These are phyloP conservation scores for Clarias platycephalus DNA, from an alignment of 2,797 vertebrate species.

Conservation along the genomic window DNA sequence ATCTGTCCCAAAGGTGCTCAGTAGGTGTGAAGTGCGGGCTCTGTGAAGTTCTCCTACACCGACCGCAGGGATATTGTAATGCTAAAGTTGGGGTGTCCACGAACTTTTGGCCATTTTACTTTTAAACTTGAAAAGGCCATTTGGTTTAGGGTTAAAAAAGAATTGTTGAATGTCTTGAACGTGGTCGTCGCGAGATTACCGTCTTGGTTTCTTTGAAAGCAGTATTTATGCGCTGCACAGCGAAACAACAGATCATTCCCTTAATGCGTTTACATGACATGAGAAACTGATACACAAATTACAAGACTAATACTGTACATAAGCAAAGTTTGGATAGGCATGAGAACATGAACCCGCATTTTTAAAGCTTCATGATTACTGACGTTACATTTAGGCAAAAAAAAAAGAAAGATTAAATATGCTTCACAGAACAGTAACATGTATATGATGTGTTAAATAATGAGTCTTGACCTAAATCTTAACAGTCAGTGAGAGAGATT, in stretches of 20 bases:
- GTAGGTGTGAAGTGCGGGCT: not conserved
- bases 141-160: not conserved
- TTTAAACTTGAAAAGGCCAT: not conserved
- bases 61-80: too few relatives aligned
- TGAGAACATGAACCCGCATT: not conserved
- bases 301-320: not conserved
- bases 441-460: not conserved
- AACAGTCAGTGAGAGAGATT: not conserved
- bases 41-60: not conserved
- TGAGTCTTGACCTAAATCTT: not conserved
- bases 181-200: not conserved
- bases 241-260: not conserved
- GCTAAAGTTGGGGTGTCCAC: not conserved
- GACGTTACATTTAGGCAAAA: not conserved
- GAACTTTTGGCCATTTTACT: not conserved
- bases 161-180: not conserved
- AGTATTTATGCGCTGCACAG: not conserved
- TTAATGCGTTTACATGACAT: not conserved
- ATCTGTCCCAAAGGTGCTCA: not conserved
- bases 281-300: not conserved
- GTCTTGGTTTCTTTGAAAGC: not conserved
- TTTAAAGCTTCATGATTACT: slow-evolving; percentile 2
- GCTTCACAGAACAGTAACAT: not conserved
- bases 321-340: not conserved
- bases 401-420: not conserved